Conservation (phyloP, 2,113 vertebrate genomes). For the Pelusios castaneus region DNA sequence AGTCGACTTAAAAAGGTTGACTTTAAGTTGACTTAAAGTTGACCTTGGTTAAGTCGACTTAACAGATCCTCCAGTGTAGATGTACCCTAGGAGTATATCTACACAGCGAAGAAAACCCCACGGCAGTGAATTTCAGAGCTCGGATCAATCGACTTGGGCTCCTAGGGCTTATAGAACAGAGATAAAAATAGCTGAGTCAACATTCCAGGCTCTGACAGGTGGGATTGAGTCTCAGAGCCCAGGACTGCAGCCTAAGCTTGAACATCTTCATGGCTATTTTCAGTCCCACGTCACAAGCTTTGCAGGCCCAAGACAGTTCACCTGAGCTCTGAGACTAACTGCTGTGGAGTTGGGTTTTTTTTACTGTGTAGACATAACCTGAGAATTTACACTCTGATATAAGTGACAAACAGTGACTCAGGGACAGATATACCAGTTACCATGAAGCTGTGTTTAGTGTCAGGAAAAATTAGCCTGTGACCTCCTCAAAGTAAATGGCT, state of each 20-base stretch:
- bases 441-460: background rate
- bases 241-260: background rate
- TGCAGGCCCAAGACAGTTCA: background rate
- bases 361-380: background rate
- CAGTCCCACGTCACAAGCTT: background rate
- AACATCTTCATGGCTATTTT: background rate
- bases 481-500: background rate
- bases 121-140: background rate
- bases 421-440: background rate
- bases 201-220: background rate
- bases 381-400: background rate
- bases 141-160: background rate
- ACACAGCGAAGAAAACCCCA: background rate
- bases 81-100: background rate
- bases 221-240: background rate
- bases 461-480: background rate
- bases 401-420: background rate
- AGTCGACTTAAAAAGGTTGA: no score
- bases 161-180: no score
- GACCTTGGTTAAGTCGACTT: no score
- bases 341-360: background rate
- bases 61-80: no score
- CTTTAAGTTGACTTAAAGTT: no score
- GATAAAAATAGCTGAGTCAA: background rate
- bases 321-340: background rate